phyloP scores from a whole-genome alignment of 2,113 vertebrate species.

The Aix galericulata region DNA sequence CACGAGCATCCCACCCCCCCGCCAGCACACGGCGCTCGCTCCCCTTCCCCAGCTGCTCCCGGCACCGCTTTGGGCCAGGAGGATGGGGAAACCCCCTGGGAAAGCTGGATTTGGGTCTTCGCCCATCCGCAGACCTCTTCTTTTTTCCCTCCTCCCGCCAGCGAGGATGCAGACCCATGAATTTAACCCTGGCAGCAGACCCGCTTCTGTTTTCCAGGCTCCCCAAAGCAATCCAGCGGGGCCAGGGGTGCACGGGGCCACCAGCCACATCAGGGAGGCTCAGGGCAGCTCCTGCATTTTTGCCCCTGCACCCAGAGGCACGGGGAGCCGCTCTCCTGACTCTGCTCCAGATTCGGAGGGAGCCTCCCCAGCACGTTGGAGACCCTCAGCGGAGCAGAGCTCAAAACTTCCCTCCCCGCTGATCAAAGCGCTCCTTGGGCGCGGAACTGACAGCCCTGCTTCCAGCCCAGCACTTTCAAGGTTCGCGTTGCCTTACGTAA shows the following conservation, averaged over 20 bases:
- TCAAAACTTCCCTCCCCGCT: background rate
- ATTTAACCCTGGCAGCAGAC: background rate
- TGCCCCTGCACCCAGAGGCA: background rate
- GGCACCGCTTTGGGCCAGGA: background rate
- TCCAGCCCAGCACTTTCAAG: constrained; percentile 58
- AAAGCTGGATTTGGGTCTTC: background rate
- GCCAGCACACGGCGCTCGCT: background rate
- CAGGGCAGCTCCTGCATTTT: background rate
- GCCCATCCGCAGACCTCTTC: background rate
- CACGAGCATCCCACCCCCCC: background rate
- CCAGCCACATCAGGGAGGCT: background rate
- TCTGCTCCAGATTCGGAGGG: background rate
- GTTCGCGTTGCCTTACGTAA: constrained; percentile 10
- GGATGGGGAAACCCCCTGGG: background rate
- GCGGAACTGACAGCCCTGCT: constrained; percentile 50
- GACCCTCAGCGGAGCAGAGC: background rate
- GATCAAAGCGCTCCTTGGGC: constrained; percentile 36
- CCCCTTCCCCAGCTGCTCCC: background rate
- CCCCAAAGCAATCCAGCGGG: background rate
- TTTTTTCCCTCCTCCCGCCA: background rate
- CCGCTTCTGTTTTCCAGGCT: background rate
- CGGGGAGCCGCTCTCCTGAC: background rate
- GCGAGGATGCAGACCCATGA: background rate
- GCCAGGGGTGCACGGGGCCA: too few species aligned
- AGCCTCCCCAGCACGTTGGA: background rate